A percentile compares a stretch with the other conserved stretches of the same genome.
These are phyloP conservation scores for Epirrita christyi DNA, from an alignment of 2,888 invertebrate species.

Conservation along the genomic window DNA sequence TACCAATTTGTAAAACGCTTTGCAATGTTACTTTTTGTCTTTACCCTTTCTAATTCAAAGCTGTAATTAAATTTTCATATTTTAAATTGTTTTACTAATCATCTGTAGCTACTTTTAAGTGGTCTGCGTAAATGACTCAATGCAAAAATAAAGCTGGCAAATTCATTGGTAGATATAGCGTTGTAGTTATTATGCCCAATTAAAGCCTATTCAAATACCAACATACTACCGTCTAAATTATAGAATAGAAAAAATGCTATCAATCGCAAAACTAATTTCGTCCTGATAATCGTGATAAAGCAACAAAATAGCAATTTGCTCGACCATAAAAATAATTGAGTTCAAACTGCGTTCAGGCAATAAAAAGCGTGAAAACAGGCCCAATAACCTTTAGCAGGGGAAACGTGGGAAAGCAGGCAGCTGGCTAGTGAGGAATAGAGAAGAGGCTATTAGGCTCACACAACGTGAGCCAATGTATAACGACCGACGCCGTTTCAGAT, in stretches of 20 bases:
- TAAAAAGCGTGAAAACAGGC: constrained; percentile 83
- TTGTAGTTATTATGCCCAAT: background rate
- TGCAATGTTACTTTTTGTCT: background rate
- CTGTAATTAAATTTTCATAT: background rate
- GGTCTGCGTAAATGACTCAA: no score
- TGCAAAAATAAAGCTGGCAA: background rate
- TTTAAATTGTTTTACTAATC: no score
- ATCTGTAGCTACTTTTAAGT: no score
- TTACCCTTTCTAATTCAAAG: background rate
- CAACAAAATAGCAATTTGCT: constrained; percentile 84
- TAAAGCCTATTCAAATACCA: background rate
- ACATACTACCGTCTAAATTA: constrained; percentile 43
- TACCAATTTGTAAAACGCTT: constrained; percentile 25
- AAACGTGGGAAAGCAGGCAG: constrained; percentile 74
- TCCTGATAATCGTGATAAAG: constrained; percentile 81
- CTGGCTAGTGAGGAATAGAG: constrained; percentile 77
- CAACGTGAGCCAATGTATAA: constrained; percentile 70
- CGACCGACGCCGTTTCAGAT: constrained; percentile 66
- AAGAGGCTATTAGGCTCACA: constrained; percentile 55
- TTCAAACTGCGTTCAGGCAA: constrained; percentile 83
- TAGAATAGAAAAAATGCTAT: constrained; percentile 62
- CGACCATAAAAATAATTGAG: constrained; percentile 84
- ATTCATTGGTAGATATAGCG: background rate
- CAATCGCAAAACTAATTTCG: constrained; percentile 78
- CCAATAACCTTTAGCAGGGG: constrained; percentile 80